These are phyloP conservation scores for Mesoligia furuncula DNA, from an alignment of 2,888 invertebrate genomes.

Conservation along the genomic window DNA sequence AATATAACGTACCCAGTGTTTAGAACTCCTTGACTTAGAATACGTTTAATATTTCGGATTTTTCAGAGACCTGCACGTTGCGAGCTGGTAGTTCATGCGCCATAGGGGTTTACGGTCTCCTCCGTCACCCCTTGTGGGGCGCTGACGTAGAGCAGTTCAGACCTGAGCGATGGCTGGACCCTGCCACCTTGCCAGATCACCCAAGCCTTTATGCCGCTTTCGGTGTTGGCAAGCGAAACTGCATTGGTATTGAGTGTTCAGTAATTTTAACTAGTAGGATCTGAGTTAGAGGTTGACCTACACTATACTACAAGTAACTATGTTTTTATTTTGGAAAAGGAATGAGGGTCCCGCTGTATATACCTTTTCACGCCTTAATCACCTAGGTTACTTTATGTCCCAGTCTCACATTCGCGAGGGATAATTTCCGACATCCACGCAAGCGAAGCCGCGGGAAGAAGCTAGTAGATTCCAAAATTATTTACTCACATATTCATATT, in stretches of 20 bases:
- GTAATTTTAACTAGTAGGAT: background rate
- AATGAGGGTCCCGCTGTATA: no score
- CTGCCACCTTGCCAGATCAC: constrained; percentile 68
- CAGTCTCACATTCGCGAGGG: no score
- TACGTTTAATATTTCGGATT: background rate
- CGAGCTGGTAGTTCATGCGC: constrained; percentile 71
- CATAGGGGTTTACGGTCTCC: constrained; percentile 71
- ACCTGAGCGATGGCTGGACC: constrained; percentile 77
- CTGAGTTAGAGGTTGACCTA: no score
- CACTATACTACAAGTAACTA: no score
- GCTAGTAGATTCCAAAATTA: no score
- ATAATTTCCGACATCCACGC: no score
- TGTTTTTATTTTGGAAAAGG: no score
- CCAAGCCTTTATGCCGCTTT: constrained; percentile 73
- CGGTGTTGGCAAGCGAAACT: constrained; percentile 75
- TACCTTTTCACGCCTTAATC: no score
- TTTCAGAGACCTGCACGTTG: constrained; percentile 50
- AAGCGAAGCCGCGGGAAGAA: no score
- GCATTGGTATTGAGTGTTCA: constrained; percentile 70
- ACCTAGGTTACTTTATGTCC: no score
- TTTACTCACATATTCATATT: background rate
- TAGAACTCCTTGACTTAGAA: background rate
- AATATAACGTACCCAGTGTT: background rate
- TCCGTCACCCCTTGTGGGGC: constrained; percentile 77
- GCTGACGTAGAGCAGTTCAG: constrained; percentile 74